Base-by-base conservation (phyloP, 2,113 vertebrate genomes). In the Stomatorhinus ivindoensis region DNA sequence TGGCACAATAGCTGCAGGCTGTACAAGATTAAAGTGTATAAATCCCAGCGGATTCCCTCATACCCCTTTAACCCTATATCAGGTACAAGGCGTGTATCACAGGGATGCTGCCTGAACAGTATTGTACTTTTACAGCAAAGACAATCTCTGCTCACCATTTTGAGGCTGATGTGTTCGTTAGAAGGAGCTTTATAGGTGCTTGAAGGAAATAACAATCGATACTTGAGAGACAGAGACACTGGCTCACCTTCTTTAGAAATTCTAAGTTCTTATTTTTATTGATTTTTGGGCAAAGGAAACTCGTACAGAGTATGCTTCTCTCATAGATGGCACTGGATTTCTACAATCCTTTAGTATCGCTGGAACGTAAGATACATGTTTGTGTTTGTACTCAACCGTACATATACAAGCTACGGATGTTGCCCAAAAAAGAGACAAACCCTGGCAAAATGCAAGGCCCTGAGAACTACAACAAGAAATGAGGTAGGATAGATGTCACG, bases 401-500 rank as follows among this genome's bases (percentile, higher is more conserved):
- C 11, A 42, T 24, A 24, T 44, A 42, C 31, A 19, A 17, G 21
- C 44, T 86, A 65, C 42, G 48, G 85, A 3, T 73, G 7, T 4
- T 35, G 87, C n/a, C 58, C 48, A 5, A n/a, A 53, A 48, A 9
- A 48, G 44, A 4, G 19, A 85, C 7, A 48, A 39, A 44, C 89
- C 55, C 46, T 88, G 50, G 83, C 86, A 65, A 61, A 65, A 83
- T 87, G 89, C 90, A 51, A 87, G 91, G 31, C 83, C 80, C 80
- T 6, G 87, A 76, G 55, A 48, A 61, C 76, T 69, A 48, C 89
- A 89, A 90, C 86, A 91, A 87, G 90, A 91, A 92, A 93, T 87
- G 85, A 89, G 80, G 92, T 91, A 76, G 86, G 91, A 88, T 83
- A 73, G 90, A 85, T 51, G 89, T 91, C 90, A 93, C 90, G 82